Evolutionary conservation across 2,113 vertebrate species (phyloP).

Genomic region (Aphyosemion australe): DNA sequence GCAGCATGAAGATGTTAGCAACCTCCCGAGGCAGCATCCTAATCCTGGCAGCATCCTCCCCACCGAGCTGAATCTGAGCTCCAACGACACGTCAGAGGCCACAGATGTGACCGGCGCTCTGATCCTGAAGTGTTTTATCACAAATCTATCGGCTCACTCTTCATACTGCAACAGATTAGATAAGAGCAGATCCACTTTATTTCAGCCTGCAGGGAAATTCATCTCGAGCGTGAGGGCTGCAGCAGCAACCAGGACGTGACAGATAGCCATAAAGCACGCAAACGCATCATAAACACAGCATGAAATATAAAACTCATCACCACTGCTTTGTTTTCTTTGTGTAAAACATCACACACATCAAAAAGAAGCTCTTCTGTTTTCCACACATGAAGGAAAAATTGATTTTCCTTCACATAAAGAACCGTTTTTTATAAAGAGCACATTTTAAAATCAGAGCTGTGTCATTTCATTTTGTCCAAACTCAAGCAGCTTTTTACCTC

Average conservation of each 20-base stretch:
- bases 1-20: constrained; percentile 39
- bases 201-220: constrained; percentile 49
- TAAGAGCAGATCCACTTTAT: constrained; percentile 38
- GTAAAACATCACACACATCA: constrained; percentile 6
- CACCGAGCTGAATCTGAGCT: constrained; percentile 11
- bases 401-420: constrained; percentile 12
- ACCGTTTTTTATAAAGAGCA: neutral
- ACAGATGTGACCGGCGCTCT: constrained; percentile 24
- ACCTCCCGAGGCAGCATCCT: constrained; percentile 35
- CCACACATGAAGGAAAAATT: neutral
- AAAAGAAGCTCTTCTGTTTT: neutral
- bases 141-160: constrained; percentile 44
- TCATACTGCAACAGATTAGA: constrained; percentile 50
- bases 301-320: constrained; percentile 16
- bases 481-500: no score
- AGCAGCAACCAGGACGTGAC: constrained; percentile 14
- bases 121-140: constrained; percentile 49
- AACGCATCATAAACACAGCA: constrained; percentile 33
- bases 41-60: constrained; percentile 32
- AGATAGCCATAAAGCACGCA: constrained; percentile 30
- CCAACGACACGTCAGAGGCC: constrained; percentile 23
- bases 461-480: no score
- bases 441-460: no score
- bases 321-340: neutral
- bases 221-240: neutral